Evolutionary conservation across 2,113 vertebrate genomes (phyloP), one percentile per base, ranked within the genome.

Genomic region (Gymnogyps californianus): DNA sequence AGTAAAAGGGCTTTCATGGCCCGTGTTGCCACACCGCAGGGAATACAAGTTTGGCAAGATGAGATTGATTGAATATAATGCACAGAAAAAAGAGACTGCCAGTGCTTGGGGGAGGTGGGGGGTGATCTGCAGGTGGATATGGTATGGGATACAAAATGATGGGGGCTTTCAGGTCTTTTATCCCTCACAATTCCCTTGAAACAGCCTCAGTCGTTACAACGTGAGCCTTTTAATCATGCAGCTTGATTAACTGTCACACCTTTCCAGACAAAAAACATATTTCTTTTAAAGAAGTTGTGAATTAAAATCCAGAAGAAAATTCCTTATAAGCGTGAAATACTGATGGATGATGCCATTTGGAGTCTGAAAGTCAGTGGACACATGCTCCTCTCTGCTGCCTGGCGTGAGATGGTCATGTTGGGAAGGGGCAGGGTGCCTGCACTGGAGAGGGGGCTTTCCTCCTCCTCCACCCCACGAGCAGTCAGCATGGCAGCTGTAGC

Each of bases 391-490:
- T 75, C 31, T 70, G 51, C 52, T 66, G 31, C 47, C 52, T 80
- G 62, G 19, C 5, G 3, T 36, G 26, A 72, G 54, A 32, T n/a
- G 36, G 7, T 57, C 2, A 1, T 40, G 31, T 47, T 44, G 47
- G 52, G 42, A 76, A 72, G 26, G 11, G 31, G 4, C 24, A 76
- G 66, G 20, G 28, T 44, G 13, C 26, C 65, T 70, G 22, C 20
- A 25, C 26, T 38, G 76, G 19, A 70, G 19, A 21, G 54, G 32
- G 21, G 21, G 2, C 7, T 83, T 74, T 59, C 19, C 15, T 89
- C 6, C 40, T 89, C 10, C 28, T 44, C 36, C 4, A 1, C 58
- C 54, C 28, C 18, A 11, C 0, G 1, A 83, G 19, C 34, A 76
- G 40, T 57, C 10, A 31, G 40, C 42, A 31, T 16, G 42, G 47